Base-by-base conservation (phyloP, 1,140 invertebrate species). In the Trialeurodes vaporariorum region DNA sequence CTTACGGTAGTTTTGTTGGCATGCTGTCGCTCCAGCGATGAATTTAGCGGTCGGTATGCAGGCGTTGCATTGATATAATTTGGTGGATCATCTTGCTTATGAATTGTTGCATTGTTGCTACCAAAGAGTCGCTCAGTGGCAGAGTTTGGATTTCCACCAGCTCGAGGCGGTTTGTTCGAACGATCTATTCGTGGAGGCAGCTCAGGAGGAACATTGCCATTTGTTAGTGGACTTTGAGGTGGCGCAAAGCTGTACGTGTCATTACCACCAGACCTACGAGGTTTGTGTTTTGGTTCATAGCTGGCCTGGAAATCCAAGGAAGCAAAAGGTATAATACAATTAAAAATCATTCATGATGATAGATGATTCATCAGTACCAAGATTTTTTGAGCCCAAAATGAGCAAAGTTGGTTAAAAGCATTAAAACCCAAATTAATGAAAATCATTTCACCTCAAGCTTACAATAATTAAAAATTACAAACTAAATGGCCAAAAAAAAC, bases 181-280 rank as follows among this genome's bases (percentile, higher is more conserved):
- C 91, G 82, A 77, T 93, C 90, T 21, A 93, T 85, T 59, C 90
- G 82, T 17, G 92, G 93, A 0, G 93, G 92, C 66, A 93, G 78
- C 79, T 93, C 90, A 2, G 90, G 91, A 1, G 85, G 84, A 27
- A 77, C 77, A 71, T 66, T 65, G 58, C 64, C 63, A 59, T 65
- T 64, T 23, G 69, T 62, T 24, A 27, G 68, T 1, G 70, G 67
- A 27, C 62, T 68, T 12, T 68, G 66, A 22, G 74, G 73, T 27
- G 78, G 71, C 2, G 81, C 81, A 74, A 87, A 87, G 1, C 85
- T 84, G 69, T 86, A 87, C 71, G 86, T 73, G 49, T 72, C 73
- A 25, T 66, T 66, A 49, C 25, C 23, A n/a, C 67, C 68, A 25
- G 72, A 69, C 40, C 71, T 64, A 25, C 70, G 71, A 21, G 71